phyloP scores from a whole-genome alignment of 2,888 invertebrate genomes.

The Drosophila antonietae region DNA sequence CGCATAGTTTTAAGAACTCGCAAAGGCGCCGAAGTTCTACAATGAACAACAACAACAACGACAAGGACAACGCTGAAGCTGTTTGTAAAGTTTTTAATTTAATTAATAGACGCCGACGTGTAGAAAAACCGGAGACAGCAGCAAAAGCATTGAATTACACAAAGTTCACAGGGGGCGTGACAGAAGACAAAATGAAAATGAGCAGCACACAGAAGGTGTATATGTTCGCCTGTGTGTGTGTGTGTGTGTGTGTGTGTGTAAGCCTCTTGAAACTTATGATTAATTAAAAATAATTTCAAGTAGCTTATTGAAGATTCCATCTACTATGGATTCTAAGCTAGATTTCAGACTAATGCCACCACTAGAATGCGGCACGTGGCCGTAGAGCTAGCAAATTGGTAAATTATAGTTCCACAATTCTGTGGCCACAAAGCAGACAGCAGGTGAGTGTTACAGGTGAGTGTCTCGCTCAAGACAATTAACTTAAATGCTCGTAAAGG shows the following conservation, averaged over 20 bases:
- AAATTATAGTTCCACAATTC: slow-evolving; percentile 45
- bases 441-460: slow-evolving; percentile 11
- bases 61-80: slow-evolving; percentile 23
- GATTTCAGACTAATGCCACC: slow-evolving; percentile 19
- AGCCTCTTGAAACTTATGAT: slow-evolving; percentile 71
- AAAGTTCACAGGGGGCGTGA: slow-evolving; percentile 42
- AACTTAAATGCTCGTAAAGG: slow-evolving; percentile 73
- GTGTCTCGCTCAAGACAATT: slow-evolving; percentile 54
- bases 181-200: slow-evolving; percentile 39
- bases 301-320: slow-evolving; percentile 40
- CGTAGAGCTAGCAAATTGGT: slow-evolving; percentile 33
- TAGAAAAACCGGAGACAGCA: slow-evolving; percentile 42
- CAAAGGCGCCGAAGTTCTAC: slow-evolving; percentile 31
- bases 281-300: slow-evolving; percentile 67
- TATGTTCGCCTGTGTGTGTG: slow-evolving; percentile 8
- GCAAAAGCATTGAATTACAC: slow-evolving; percentile 62
- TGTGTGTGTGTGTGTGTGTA: slow-evolving; percentile 17
- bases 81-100: slow-evolving; percentile 76
- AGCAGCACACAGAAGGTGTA: slow-evolving; percentile 38
- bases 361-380: slow-evolving; percentile 46
- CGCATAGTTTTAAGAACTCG: slow-evolving; percentile 61
- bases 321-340: slow-evolving; percentile 31
- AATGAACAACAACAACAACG: slow-evolving; percentile 27
- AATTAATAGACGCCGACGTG: slow-evolving; percentile 73
- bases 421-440: slow-evolving; percentile 40